These are phyloP conservation scores for Microctenopoma lineatum DNA, from an alignment of 2,797 vertebrate genomes.

Conservation along the genomic window DNA sequence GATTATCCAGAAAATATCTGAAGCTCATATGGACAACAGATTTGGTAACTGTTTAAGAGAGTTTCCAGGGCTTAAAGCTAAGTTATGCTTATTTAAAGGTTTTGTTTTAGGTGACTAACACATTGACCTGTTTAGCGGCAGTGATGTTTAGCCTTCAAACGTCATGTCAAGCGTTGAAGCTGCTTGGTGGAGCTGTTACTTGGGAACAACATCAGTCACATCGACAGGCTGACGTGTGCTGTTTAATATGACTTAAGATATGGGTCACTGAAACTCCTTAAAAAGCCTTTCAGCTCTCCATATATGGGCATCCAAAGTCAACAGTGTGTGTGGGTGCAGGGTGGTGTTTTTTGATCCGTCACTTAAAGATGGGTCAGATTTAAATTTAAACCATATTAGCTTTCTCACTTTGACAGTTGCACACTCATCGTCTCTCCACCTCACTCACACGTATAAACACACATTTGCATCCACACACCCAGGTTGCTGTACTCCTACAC, in stretches of 20 bases:
- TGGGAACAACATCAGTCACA: neutral
- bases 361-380: conserved; percentile 38
- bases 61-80: too few relatives aligned
- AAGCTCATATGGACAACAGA: too few relatives aligned
- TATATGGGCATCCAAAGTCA: conserved; percentile 25
- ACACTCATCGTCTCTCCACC: conserved; percentile 50
- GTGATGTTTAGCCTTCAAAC: neutral
- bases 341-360: conserved; percentile 30
- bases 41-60: too few relatives aligned
- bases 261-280: conserved; percentile 13
- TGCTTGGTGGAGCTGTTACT: neutral
- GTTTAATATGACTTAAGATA: conserved; percentile 13
- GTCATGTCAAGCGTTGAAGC: neutral
- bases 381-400: conserved; percentile 42
- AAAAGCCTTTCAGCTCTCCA: conserved; percentile 15
- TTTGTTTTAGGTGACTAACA: neutral
- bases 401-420: conserved; percentile 56
- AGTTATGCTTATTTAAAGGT: too few relatives aligned
- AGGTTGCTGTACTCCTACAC: conserved; percentile 62
- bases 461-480: conserved; percentile 51
- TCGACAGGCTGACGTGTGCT: neutral
- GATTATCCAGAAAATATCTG: too few relatives aligned
- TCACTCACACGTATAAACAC: conserved; percentile 42
- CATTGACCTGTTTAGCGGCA: neutral
- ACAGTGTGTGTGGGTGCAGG: conserved; percentile 17